phyloP scores from a whole-genome alignment of 2,797 vertebrate genomes.

The Acrocephalus scirpaceus region DNA sequence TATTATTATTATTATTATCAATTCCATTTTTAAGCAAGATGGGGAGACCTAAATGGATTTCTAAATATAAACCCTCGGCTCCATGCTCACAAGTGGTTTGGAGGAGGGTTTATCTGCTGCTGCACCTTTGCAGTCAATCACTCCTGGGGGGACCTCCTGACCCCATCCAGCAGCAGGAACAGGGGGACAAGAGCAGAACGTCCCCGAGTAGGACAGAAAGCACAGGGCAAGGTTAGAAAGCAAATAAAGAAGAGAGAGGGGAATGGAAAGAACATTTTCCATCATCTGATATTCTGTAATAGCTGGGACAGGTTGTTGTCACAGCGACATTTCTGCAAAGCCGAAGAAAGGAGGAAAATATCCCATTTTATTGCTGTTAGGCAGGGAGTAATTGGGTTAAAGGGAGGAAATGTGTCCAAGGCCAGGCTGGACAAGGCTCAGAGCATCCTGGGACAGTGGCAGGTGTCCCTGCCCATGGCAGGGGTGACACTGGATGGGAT shows the following conservation, averaged over 20 bases:
- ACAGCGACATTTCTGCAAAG: not conserved
- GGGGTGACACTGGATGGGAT: not conserved
- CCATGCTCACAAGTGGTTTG: not conserved
- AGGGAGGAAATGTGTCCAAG: not conserved
- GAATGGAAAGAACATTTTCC: not conserved
- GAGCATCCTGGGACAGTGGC: accelerated
- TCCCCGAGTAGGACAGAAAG: not conserved
- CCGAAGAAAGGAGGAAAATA: not conserved
- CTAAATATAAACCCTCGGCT: conserved; percentile 37
- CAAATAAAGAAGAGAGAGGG: not conserved
- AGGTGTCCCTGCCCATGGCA: not conserved
- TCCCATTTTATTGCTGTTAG: not conserved
- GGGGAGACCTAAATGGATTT: conserved; percentile 44
- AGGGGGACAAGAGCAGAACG: not conserved
- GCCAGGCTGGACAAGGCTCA: not conserved
- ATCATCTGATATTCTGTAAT: not conserved
- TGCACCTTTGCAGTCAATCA: not conserved
- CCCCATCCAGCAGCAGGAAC: not conserved
- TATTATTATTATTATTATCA: conserved; percentile 4
- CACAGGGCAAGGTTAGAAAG: not conserved
- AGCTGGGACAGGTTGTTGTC: not conserved
- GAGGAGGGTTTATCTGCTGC: not conserved
- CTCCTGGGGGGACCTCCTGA: not conserved
- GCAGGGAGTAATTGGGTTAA: not conserved
- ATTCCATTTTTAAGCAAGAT: conserved; percentile 25